These are phyloP conservation scores for Cnemophilus loriae DNA, from an alignment of 2,113 vertebrate species.

Conservation along the genomic window DNA sequence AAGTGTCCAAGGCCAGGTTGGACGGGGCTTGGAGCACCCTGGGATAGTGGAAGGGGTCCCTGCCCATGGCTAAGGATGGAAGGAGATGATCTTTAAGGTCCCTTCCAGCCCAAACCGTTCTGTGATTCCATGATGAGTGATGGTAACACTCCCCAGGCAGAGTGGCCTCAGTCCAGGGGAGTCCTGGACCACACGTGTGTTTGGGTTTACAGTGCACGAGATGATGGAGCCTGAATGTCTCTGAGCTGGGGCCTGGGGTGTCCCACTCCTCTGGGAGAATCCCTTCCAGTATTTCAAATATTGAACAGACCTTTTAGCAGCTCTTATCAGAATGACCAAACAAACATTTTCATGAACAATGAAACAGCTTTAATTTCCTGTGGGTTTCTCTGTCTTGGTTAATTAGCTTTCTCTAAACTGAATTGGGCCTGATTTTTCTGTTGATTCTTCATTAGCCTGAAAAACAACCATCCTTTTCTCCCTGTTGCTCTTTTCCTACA, in stretches of 20 bases:
- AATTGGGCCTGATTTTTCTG: conserved; percentile 6
- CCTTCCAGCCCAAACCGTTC: not conserved
- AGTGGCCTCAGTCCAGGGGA: not conserved
- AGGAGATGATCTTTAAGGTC: not conserved
- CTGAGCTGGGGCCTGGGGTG: not conserved
- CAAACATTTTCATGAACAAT: not conserved
- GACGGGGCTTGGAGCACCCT: fast-evolving
- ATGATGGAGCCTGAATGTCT: not conserved
- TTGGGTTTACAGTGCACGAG: not conserved
- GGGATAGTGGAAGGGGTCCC: not conserved
- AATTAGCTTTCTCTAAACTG: conserved; percentile 1
- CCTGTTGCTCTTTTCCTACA: not conserved
- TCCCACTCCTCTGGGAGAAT: not conserved
- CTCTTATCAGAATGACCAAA: not conserved
- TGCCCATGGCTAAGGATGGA: not conserved
- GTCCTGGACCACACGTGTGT: not conserved
- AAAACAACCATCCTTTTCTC: not conserved
- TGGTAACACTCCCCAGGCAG: not conserved
- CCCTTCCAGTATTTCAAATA: not conserved
- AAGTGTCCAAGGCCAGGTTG: not conserved
- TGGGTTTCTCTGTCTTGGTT: not conserved
- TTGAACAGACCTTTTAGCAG: not conserved
- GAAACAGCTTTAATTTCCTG: not conserved
- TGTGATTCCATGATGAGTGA: not conserved
- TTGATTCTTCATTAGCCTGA: not conserved